Evolutionary conservation across 2,113 vertebrate genomes (phyloP).

Genomic region (Desmodus rotundus): DNA sequence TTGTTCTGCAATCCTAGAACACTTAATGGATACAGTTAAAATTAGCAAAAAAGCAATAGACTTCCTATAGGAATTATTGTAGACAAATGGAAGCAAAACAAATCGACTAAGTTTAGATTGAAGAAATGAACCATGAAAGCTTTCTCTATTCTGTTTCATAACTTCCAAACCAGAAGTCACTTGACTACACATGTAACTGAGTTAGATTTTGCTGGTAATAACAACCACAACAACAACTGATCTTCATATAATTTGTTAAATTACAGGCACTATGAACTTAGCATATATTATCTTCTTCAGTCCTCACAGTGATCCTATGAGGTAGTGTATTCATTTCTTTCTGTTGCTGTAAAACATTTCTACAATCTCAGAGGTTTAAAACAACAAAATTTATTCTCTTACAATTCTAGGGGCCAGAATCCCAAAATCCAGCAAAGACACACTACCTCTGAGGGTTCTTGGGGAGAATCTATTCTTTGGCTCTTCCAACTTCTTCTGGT

Average conservation of each 20-base stretch:
- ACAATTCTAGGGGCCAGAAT: not conserved
- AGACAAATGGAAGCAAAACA: slow-evolving; percentile 76
- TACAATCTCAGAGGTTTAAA: not conserved
- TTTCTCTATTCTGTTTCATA: slow-evolving; percentile 69
- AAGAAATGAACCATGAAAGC: slow-evolving; percentile 46
- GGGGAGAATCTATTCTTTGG: not conserved
- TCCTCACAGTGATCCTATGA: not conserved
- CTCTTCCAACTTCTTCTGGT: not conserved
- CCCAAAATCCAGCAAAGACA: not conserved
- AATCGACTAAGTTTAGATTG: slow-evolving; percentile 71
- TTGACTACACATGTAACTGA: not conserved
- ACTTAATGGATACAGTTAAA: slow-evolving; percentile 73
- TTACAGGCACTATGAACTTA: not conserved
- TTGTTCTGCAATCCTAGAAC: slow-evolving; percentile 72
- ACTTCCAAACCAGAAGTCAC: slow-evolving; percentile 26
- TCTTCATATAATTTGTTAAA: not conserved
- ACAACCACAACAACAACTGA: not conserved
- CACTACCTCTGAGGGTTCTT: not conserved
- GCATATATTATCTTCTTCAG: not conserved
- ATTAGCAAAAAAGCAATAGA: slow-evolving; percentile 70
- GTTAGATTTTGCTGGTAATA: not conserved
- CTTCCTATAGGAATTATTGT: slow-evolving; percentile 76
- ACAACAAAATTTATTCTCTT: not conserved
- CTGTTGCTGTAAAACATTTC: not conserved
- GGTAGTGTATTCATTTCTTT: not conserved